Conservation (phyloP, 2,888 invertebrate genomes). For the Rhaphigaster nebulosa region DNA sequence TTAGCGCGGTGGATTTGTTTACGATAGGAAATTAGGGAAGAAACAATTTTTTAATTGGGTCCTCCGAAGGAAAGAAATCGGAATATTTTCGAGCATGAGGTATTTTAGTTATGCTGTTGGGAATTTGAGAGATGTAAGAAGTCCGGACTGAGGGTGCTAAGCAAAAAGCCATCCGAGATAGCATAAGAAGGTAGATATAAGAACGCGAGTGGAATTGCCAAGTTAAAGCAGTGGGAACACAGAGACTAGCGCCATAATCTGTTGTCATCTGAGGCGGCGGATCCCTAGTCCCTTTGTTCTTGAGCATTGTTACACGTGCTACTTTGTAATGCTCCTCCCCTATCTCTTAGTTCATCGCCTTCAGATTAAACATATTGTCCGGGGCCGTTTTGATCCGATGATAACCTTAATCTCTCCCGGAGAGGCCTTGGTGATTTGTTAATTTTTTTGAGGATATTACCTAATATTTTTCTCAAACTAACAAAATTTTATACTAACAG, state of each 20-base stretch:
- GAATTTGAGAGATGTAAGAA: background rate
- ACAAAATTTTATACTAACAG: too few relatives aligned
- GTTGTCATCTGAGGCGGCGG: slow-evolving; percentile 50
- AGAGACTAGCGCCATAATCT: slow-evolving; percentile 39
- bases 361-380: slow-evolving; percentile 36
- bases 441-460: background rate
- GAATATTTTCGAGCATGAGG: background rate
- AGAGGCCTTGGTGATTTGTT: background rate
- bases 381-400: background rate
- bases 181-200: background rate
- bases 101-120: slow-evolving; percentile 21
- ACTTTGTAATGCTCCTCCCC: background rate
- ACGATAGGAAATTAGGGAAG: background rate
- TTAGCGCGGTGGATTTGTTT: background rate
- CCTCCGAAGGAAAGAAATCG: background rate
- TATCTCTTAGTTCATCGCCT: slow-evolving; percentile 20
- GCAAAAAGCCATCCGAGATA: slow-evolving; percentile 11
- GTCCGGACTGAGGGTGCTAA: background rate
- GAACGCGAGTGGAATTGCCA: slow-evolving; percentile 19
- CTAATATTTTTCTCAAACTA: background rate
- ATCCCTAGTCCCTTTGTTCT: slow-evolving; percentile 10
- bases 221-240: slow-evolving; percentile 4
- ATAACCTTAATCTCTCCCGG: background rate
- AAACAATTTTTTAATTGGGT: slow-evolving; percentile 17
- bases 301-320: slow-evolving; percentile 54